Conservation (phyloP, 2,797 vertebrate species). For the Platyrinchus mystaceus region DNA sequence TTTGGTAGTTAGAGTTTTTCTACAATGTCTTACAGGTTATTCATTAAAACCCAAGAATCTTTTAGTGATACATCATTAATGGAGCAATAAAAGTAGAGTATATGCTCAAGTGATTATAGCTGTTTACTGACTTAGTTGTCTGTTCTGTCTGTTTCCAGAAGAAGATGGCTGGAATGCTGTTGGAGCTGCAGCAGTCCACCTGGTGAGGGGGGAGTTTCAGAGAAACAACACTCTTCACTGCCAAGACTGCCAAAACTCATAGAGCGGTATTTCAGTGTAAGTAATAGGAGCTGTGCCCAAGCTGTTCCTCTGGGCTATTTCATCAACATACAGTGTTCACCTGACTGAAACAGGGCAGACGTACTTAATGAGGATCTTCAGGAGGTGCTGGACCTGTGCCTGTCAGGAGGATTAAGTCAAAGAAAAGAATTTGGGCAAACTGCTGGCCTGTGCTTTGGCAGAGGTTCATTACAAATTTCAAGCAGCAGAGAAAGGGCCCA, state of each 20-base stretch:
- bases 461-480: neutral
- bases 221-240: neutral
- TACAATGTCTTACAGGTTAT: neutral
- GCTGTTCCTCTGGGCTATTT: neutral
- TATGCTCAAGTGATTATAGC: neutral
- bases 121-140: neutral
- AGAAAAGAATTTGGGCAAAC: neutral
- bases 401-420: slow-evolving; percentile 27
- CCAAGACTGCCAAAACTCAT: neutral
- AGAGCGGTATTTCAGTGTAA: neutral
- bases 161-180: neutral
- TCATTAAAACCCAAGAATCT: neutral
- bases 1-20: neutral
- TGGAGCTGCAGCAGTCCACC: neutral
- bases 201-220: neutral
- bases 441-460: slow-evolving; percentile 32
- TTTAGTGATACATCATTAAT: neutral
- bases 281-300: neutral
- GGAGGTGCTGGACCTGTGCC: slow-evolving; percentile 34
- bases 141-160: neutral
- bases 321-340: slow-evolving; percentile 15
- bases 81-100: neutral
- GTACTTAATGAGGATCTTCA: slow-evolving; percentile 39
- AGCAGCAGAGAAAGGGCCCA: neutral
- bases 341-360: slow-evolving; percentile 17